A percentile compares a stretch with the other conserved stretches of the same genome.
Evolutionary conservation across 2,888 invertebrate genomes (phyloP).

Genomic region (Drosophila helvetica): DNA sequence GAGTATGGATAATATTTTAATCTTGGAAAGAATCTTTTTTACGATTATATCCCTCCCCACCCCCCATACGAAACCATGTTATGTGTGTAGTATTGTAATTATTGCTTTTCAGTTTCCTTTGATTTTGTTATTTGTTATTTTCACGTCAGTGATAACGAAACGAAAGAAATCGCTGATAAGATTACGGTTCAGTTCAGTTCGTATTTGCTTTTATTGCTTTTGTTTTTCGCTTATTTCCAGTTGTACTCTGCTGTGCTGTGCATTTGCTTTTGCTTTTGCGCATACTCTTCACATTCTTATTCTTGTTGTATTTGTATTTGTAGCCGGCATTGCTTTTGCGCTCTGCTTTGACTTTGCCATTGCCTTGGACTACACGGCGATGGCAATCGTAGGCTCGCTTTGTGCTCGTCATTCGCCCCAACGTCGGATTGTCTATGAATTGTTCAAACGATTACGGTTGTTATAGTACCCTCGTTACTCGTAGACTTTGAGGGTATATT

Average conservation of each 20-base stretch:
- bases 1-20: not conserved
- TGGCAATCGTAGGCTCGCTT: conserved; percentile 47
- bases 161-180: conserved; percentile 68
- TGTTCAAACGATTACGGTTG: conserved; percentile 62
- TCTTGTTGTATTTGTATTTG: conserved; percentile 12
- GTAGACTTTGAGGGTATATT: not conserved
- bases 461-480: conserved; percentile 9
- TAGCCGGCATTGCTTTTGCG: conserved; percentile 20
- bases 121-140: conserved; percentile 44
- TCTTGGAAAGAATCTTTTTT: not conserved
- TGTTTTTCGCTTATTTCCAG: conserved; percentile 11
- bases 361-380: conserved; percentile 53
- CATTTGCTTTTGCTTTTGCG: conserved; percentile 25
- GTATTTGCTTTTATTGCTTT: conserved; percentile 32
- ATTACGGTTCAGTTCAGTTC: conserved; percentile 51
- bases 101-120: conserved; percentile 38
- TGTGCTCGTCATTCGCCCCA: conserved; percentile 50
- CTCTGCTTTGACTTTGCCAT: conserved; percentile 27
- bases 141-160: conserved; percentile 66
- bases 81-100: conserved; percentile 31
- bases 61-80: conserved; percentile 7
- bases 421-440: conserved; percentile 55
- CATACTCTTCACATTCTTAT: conserved; percentile 15
- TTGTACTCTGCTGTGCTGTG: conserved; percentile 13
- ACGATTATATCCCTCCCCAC: conserved; percentile 6